Evolutionary conservation across 2,113 vertebrate genomes (phyloP).

Genomic region (Bubalus kerabau): DNA sequence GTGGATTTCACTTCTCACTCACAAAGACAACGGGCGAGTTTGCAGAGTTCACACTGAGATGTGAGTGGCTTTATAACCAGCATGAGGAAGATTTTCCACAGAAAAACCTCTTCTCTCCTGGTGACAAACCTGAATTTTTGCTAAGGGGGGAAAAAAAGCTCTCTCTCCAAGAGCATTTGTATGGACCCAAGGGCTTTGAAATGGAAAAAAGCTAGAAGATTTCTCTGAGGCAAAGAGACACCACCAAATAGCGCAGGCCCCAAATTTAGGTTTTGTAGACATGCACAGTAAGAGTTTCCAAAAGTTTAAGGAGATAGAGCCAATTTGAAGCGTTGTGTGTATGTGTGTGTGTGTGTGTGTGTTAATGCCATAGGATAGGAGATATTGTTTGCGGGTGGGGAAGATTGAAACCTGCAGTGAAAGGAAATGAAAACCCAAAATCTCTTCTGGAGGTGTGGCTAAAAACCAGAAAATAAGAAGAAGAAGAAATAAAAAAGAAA

Average conservation of each 20-base stretch:
- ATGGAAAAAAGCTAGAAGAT: constrained; percentile 59
- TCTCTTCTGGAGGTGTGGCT: constrained; percentile 50
- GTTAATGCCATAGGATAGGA: constrained; percentile 10
- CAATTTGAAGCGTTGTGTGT: not conserved
- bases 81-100: constrained; percentile 53
- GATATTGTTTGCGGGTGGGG: constrained; percentile 57
- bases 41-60: constrained; percentile 70
- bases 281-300: not conserved
- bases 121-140: constrained; percentile 63
- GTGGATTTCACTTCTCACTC: constrained; percentile 60
- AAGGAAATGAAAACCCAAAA: constrained; percentile 61
- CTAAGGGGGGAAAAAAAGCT: constrained; percentile 36
- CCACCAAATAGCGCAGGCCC: constrained; percentile 13
- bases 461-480: constrained; percentile 35
- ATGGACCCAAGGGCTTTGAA: constrained; percentile 66
- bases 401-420: constrained; percentile 47
- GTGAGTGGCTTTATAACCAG: constrained; percentile 48
- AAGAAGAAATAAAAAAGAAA: constrained; percentile 11
- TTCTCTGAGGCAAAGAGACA: constrained; percentile 57
- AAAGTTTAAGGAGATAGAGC: constrained; percentile 43
- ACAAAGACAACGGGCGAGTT: constrained; percentile 62
- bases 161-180: constrained; percentile 64
- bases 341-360: not conserved
- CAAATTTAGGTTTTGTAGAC: constrained; percentile 49
- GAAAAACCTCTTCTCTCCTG: constrained; percentile 54